These are phyloP conservation scores for Petrocephalus microphthalmus DNA, from an alignment of 2,113 vertebrate species.

Conservation along the genomic window DNA sequence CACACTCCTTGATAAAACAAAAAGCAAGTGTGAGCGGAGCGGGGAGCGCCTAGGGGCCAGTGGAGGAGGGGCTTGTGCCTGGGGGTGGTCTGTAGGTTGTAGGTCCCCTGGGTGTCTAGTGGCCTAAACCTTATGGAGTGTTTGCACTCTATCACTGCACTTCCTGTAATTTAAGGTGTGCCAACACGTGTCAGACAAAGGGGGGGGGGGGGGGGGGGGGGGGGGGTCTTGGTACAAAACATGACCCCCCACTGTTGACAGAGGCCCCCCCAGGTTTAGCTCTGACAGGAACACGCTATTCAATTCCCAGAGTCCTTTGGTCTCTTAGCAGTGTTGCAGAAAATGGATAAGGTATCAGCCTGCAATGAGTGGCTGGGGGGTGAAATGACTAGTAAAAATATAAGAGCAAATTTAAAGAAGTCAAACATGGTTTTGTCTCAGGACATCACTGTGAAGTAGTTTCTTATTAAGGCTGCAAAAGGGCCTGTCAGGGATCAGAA, in stretches of 20 bases:
- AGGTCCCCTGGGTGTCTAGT: not conserved
- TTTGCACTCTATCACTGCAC: slow-evolving; percentile 14
- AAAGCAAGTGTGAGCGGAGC: not conserved
- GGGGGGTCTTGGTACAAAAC: not conserved
- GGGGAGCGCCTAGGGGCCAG: not conserved
- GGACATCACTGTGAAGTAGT: not conserved
- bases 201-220: slow-evolving; percentile 13
- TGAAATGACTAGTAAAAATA: not conserved
- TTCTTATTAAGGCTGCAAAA: not conserved
- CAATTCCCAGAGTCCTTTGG: not conserved
- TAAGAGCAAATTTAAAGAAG: not conserved
- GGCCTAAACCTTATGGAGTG: not conserved
- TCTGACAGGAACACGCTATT: slow-evolving; percentile 7
- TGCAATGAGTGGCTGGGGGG: not conserved
- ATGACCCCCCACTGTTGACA: not conserved
- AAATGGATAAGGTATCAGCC: not conserved
- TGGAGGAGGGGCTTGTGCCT: not conserved
- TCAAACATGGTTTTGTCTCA: not conserved
- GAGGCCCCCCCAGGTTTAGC: not conserved
- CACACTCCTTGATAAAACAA: slow-evolving; percentile 12
- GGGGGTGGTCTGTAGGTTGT: slow-evolving; percentile 11
- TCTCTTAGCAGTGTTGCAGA: not conserved
- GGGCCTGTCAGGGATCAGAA: not conserved
- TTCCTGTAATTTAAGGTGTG: slow-evolving; percentile 14
- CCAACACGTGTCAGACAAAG: slow-evolving; percentile 17